phyloP scores from a whole-genome alignment of 2,113 vertebrate species.

The Gymnarchus niloticus region DNA sequence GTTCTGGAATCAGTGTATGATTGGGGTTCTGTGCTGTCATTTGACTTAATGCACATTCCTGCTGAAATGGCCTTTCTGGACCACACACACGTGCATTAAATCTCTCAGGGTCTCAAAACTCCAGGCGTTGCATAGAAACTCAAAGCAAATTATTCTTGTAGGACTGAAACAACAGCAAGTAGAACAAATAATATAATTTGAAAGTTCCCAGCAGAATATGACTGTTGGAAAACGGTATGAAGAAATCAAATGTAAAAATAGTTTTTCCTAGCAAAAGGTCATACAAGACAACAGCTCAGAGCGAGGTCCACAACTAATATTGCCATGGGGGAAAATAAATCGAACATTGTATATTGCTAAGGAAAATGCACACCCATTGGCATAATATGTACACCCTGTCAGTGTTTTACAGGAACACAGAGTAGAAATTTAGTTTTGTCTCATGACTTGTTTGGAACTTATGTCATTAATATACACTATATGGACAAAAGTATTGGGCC shows the following conservation, averaged over 20 bases:
- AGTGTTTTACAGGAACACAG: neutral
- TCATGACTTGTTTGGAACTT: neutral
- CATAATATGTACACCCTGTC: neutral
- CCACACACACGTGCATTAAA: constrained; percentile 53
- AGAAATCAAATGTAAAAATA: constrained; percentile 69
- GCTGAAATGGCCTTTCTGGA: constrained; percentile 72
- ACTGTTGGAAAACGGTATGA: constrained; percentile 52
- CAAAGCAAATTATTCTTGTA: constrained; percentile 75
- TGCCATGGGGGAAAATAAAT: neutral
- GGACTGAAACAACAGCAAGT: constrained; percentile 75
- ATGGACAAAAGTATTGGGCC: no score
- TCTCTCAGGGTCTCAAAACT: constrained; percentile 61
- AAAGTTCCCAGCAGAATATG: constrained; percentile 63
- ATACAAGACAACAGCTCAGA: constrained; percentile 55
- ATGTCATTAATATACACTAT: neutral
- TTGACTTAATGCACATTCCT: constrained; percentile 62
- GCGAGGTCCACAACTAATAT: constrained; percentile 45
- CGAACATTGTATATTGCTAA: neutral
- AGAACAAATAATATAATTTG: constrained; percentile 74
- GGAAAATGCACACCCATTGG: neutral
- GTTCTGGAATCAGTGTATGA: constrained; percentile 49
- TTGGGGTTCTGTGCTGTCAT: constrained; percentile 57
- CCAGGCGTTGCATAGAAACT: constrained; percentile 65
- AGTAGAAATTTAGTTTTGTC: neutral
- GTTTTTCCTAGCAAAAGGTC: constrained; percentile 67